Evolutionary conservation across 2,888 invertebrate genomes (phyloP).

Genomic region (Oscheius onirici): DNA sequence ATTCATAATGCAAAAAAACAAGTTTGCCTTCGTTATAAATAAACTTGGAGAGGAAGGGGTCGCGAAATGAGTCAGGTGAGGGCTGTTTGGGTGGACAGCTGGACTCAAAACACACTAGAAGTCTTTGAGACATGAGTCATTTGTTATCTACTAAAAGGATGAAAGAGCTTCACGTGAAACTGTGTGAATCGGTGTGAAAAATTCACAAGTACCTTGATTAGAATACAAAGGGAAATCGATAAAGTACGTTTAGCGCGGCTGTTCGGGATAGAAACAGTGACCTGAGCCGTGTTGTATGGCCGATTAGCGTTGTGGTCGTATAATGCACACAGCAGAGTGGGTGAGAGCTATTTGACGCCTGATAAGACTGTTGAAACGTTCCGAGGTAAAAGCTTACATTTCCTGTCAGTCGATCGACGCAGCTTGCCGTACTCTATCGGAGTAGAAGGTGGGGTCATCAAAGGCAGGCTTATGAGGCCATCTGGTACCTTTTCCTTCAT

Average conservation of each 20-base stretch:
- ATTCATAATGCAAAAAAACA: background rate
- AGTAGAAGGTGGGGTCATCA: conserved; percentile 5
- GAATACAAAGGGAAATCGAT: too few relatives aligned
- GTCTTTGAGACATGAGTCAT: background rate
- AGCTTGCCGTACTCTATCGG: conserved; percentile 3
- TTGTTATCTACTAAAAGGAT: background rate
- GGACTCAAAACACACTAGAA: conserved; percentile 1
- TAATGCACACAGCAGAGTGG: background rate
- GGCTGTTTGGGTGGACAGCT: background rate
- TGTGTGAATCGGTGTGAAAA: background rate
- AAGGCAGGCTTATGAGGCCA: background rate
- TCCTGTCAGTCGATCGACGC: conserved; percentile 11
- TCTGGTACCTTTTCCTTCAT: background rate
- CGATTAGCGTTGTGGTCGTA: background rate
- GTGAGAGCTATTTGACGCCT: background rate
- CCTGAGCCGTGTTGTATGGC: background rate
- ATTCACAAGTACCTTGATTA: too few relatives aligned
- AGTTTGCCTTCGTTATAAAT: too few relatives aligned
- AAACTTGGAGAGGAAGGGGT: background rate
- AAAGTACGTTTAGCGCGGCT: background rate
- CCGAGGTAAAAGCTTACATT: conserved; percentile 7
- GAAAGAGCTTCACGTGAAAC: background rate
- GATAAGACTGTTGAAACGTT: background rate
- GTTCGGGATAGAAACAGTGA: background rate
- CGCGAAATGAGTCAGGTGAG: background rate